A percentile compares a stretch with the other conserved stretches of the same genome.
These are phyloP conservation scores for Caenorhabditis elegans DNA, from an alignment of 1,140 invertebrate species.

Conservation along the genomic window WBcel235 BX284605.5:10591501-10592000, in stretches of 20 bases:
- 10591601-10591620: background rate
- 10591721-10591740: background rate
- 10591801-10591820: background rate
- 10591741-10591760: background rate
- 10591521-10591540: background rate
- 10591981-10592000: too few species aligned
- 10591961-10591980: too few species aligned
- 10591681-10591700: background rate
- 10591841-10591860: constrained; percentile 11
- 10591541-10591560: constrained; percentile 4
- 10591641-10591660: background rate
- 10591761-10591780: background rate
- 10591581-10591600: background rate
- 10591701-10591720: background rate
- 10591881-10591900: background rate
- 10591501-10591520: constrained; percentile 13
- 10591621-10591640: background rate
- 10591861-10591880: background rate
- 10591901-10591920: too few species aligned
- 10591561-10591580: background rate
- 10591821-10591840: constrained; percentile 4
- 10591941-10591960: too few species aligned
- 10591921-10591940: too few species aligned
- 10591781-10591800: background rate
- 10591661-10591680: constrained; percentile 23